phyloP scores from a whole-genome alignment of 2,797 vertebrate species.

The Perodicticus potto region DNA sequence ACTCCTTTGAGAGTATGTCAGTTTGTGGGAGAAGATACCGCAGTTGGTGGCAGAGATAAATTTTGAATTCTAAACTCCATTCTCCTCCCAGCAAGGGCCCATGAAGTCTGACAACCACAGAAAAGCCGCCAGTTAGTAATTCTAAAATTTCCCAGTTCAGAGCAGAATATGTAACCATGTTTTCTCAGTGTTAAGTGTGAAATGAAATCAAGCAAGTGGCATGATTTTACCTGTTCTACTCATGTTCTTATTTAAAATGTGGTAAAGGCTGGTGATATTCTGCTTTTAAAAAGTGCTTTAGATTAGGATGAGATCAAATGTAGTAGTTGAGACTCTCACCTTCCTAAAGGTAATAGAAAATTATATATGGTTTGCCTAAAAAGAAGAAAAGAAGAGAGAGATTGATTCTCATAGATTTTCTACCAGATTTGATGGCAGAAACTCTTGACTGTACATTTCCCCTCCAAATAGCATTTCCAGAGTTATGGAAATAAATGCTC shows the following conservation, averaged over 20 bases:
- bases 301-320: background rate
- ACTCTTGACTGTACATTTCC: background rate
- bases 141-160: background rate
- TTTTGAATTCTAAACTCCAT: constrained; percentile 5
- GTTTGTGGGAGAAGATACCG: background rate
- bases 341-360: constrained; percentile 37
- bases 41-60: background rate
- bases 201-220: background rate
- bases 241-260: background rate
- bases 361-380: background rate
- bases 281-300: constrained; percentile 33
- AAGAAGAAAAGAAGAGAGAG: too few species aligned
- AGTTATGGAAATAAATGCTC: background rate
- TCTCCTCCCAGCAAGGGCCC: constrained; percentile 43
- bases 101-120: background rate
- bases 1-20: background rate
- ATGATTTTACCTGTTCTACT: background rate
- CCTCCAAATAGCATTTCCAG: background rate
- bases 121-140: constrained; percentile 20
- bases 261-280: background rate
- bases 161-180: background rate
- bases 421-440: background rate
- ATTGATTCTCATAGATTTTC: background rate
- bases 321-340: background rate
- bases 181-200: background rate